These are phyloP conservation scores for Ahaetulla prasina DNA, from an alignment of 2,113 vertebrate genomes.

Conservation along the genomic window DNA sequence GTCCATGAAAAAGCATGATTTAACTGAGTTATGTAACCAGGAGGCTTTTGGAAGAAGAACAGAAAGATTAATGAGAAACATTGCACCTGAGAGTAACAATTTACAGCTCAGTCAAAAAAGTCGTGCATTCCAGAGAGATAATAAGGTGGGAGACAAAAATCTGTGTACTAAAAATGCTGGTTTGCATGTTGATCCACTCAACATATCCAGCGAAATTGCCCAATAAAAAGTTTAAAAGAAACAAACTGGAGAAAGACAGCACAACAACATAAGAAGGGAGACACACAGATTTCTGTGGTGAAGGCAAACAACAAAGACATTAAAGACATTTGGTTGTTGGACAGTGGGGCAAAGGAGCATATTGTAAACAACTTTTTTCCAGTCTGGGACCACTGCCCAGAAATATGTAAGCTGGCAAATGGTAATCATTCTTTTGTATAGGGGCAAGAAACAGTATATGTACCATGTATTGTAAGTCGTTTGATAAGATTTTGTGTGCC, in stretches of 20 bases:
- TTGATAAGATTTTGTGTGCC: neutral
- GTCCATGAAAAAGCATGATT: neutral
- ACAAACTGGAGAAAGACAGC: neutral
- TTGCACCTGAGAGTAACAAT: neutral
- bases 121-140: neutral
- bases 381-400: neutral
- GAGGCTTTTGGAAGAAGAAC: neutral
- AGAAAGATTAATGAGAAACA: neutral
- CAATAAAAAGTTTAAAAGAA: neutral
- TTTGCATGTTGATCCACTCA: neutral
- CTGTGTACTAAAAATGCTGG: neutral
- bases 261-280: neutral
- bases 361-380: neutral
- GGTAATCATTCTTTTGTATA: neutral
- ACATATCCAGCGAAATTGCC: neutral
- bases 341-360: neutral
- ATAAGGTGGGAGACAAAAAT: neutral
- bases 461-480: neutral
- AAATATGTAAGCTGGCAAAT: neutral
- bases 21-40: neutral
- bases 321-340: neutral
- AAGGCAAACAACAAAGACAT: neutral
- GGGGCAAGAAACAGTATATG: neutral
- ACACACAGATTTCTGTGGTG: neutral
- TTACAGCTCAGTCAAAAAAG: neutral